These are phyloP conservation scores for Bombycilla garrulus DNA, from an alignment of 2,113 vertebrate genomes.

Conservation along the genomic window DNA sequence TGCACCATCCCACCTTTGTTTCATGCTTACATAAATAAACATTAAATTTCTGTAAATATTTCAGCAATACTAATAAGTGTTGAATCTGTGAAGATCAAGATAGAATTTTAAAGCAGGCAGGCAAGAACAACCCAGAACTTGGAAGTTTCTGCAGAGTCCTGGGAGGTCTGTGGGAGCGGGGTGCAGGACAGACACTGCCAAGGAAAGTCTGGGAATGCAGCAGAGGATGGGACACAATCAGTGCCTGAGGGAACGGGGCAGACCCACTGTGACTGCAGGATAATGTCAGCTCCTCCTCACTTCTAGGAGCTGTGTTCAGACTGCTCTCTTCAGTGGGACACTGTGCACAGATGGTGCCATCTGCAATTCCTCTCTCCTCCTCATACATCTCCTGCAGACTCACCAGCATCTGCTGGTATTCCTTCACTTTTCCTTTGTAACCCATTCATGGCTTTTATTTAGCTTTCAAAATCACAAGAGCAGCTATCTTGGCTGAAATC, in stretches of 20 bases:
- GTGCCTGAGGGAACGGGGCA: too few species aligned
- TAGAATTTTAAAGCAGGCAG: neutral
- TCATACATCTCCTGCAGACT: neutral
- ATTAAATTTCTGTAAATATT: neutral
- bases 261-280: too few species aligned
- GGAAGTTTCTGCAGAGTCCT: neutral
- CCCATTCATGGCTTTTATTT: neutral
- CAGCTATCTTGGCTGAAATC: neutral
- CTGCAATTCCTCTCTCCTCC: neutral
- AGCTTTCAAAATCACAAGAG: neutral
- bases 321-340: neutral
- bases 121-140: neutral
- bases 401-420: neutral
- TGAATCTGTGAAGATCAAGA: neutral
- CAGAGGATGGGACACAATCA: rapidly evolving
- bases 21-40: neutral
- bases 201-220: neutral
- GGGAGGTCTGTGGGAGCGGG: too few species aligned
- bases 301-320: neutral
- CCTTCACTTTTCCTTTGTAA: neutral
- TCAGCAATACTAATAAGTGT: neutral
- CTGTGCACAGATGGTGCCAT: neutral
- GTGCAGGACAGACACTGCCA: rapidly evolving
- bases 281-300: neutral
- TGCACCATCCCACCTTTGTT: neutral